Evolutionary conservation across 2,888 invertebrate species (phyloP).

Genomic region (Ypsolopha sequella): DNA sequence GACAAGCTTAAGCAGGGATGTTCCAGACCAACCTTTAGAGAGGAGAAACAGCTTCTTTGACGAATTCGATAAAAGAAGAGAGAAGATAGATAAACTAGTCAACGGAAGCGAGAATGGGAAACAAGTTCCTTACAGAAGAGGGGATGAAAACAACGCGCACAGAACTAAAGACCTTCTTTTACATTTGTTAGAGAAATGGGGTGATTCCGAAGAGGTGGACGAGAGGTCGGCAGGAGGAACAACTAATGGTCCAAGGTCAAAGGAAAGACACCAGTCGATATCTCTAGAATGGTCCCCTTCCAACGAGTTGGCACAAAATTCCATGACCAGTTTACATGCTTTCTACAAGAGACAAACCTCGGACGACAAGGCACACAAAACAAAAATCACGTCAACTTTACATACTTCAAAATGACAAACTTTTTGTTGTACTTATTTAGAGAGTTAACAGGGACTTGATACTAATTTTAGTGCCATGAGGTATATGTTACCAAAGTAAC

Average conservation of each 20-base stretch:
- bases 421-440: constrained; percentile 10
- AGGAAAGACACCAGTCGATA: constrained; percentile 75
- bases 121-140: constrained; percentile 58
- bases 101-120: constrained; percentile 51
- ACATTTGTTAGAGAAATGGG: constrained; percentile 83
- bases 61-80: constrained; percentile 57
- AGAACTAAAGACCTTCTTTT: constrained; percentile 83
- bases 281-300: constrained; percentile 82
- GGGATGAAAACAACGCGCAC: constrained; percentile 72
- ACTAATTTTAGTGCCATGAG: constrained; percentile 45
- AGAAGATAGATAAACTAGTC: constrained; percentile 56
- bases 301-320: constrained; percentile 79
- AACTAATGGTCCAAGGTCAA: constrained; percentile 34
- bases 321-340: constrained; percentile 84
- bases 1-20: constrained; percentile 78
- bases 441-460: constrained; percentile 19
- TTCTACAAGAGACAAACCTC: constrained; percentile 79
- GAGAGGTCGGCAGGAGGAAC: constrained; percentile 66
- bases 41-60: constrained; percentile 66
- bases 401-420: constrained; percentile 29
- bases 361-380: constrained; percentile 53
- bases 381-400: constrained; percentile 38
- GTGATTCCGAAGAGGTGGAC: constrained; percentile 67
- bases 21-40: constrained; percentile 74
- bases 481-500: constrained; percentile 55